Conservation (phyloP, 2,797 vertebrate genomes). For the Alca torda region DNA sequence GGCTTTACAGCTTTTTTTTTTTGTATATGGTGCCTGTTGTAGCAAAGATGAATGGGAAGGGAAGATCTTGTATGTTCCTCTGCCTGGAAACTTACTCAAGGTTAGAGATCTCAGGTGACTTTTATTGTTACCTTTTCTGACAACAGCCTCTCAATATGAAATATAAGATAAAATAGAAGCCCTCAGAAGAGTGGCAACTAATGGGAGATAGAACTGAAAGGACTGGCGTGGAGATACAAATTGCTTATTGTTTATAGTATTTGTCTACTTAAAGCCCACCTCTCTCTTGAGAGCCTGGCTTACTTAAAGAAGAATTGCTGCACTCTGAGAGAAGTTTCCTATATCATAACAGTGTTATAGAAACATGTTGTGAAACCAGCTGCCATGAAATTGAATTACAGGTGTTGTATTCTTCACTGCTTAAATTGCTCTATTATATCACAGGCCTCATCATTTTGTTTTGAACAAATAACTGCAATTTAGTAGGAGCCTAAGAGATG, state of each 20-base stretch:
- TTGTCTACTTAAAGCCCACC: slow-evolving; percentile 48
- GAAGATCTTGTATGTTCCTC: neutral
- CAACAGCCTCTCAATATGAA: slow-evolving; percentile 15
- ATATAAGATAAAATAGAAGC: neutral
- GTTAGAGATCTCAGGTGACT: slow-evolving; percentile 9
- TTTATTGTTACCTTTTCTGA: slow-evolving; percentile 30
- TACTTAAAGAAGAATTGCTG: slow-evolving; percentile 38
- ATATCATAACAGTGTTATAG: slow-evolving; percentile 45
- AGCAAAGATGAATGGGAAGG: slow-evolving; percentile 18
- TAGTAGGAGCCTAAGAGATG: slow-evolving; percentile 67
- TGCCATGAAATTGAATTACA: slow-evolving; percentile 83
- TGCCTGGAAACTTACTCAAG: slow-evolving; percentile 22
- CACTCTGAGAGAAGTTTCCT: slow-evolving; percentile 45
- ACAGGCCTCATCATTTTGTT: slow-evolving; percentile 71
- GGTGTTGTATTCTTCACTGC: slow-evolving; percentile 71
- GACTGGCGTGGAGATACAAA: slow-evolving; percentile 6
- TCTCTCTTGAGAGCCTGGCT: slow-evolving; percentile 31
- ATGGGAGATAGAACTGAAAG: neutral
- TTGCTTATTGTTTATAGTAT: slow-evolving; percentile 27
- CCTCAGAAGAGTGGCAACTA: neutral
- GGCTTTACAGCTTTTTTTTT: slow-evolving; percentile 13
- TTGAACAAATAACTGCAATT: slow-evolving; percentile 80
- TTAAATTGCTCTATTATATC: slow-evolving; percentile 77
- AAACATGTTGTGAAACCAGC: slow-evolving; percentile 73
- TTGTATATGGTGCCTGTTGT: neutral